phyloP scores from a whole-genome alignment of 2,113 vertebrate species.

The Petaurus breviceps region DNA sequence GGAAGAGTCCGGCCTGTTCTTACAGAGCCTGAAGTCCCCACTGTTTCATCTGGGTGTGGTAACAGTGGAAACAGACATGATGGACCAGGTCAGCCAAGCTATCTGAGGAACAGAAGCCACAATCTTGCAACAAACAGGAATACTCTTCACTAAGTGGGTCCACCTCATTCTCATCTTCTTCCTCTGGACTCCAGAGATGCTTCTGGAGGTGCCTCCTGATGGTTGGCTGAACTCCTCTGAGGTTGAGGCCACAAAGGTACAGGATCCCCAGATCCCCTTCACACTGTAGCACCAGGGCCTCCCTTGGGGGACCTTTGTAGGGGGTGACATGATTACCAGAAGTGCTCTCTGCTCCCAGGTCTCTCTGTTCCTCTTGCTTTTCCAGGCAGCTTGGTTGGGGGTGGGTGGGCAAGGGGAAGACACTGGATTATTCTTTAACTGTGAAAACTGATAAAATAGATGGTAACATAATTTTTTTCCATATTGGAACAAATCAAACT shows the following conservation, averaged over 20 bases:
- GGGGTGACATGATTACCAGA: slow-evolving; percentile 85
- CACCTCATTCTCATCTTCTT: slow-evolving; percentile 77
- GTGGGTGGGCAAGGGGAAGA: no score
- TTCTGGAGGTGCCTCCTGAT: slow-evolving; percentile 88
- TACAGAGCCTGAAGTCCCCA: slow-evolving; percentile 91
- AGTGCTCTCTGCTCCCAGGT: not conserved
- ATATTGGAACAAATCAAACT: not conserved
- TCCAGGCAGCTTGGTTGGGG: no score
- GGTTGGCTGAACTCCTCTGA: slow-evolving; percentile 91
- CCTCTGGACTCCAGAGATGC: slow-evolving; percentile 72
- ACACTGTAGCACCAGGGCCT: slow-evolving; percentile 88
- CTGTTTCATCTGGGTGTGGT: slow-evolving; percentile 98
- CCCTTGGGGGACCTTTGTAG: slow-evolving; percentile 84
- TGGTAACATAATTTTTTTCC: not conserved
- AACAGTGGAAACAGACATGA: slow-evolving; percentile 97
- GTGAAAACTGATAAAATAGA: not conserved
- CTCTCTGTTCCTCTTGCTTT: no score
- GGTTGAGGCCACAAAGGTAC: slow-evolving; percentile 86
- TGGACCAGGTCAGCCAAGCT: slow-evolving; percentile 88
- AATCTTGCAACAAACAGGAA: slow-evolving; percentile 93
- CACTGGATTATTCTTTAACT: not conserved
- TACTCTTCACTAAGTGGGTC: slow-evolving; percentile 86
- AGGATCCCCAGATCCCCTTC: slow-evolving; percentile 88
- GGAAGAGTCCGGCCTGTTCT: slow-evolving; percentile 86
- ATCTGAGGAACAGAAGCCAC: slow-evolving; percentile 94